Conservation (phyloP, 2,888 invertebrate genomes). For the Apoda limacodes region DNA sequence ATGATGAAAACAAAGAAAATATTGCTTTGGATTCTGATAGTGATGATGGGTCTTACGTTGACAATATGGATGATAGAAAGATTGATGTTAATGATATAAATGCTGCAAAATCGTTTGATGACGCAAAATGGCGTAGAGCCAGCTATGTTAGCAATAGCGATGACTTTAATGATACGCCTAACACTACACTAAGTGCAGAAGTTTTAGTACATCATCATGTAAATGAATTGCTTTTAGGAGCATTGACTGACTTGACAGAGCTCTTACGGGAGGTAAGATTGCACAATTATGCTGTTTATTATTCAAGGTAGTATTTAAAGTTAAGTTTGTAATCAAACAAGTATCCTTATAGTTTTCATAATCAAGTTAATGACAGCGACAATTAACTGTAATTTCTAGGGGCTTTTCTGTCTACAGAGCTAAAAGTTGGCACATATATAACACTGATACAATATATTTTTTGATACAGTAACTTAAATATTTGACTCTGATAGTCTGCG, state of each 20-base stretch:
- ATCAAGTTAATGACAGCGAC: too few species aligned
- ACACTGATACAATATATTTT: too few species aligned
- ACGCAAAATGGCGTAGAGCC: conserved; percentile 40
- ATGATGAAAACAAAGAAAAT: conserved; percentile 67
- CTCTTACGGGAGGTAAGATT: conserved; percentile 62
- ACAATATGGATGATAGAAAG: conserved; percentile 22
- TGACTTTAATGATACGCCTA: conserved; percentile 35
- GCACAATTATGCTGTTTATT: not conserved
- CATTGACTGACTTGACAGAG: conserved; percentile 61
- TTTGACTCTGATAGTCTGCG: too few species aligned
- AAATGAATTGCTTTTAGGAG: conserved; percentile 49
- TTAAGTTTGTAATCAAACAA: too few species aligned
- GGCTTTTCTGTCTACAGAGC: too few species aligned
- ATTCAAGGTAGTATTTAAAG: too few species aligned
- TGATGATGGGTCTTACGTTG: conserved; percentile 51
- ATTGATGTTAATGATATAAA: too few species aligned
- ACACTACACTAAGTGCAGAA: conserved; percentile 31
- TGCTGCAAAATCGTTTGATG: too few species aligned
- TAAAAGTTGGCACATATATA: too few species aligned
- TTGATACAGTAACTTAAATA: too few species aligned
- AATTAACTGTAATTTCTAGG: too few species aligned
- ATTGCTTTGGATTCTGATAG: conserved; percentile 48
- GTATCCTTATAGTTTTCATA: too few species aligned
- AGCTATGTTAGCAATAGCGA: conserved; percentile 38
- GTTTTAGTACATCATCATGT: conserved; percentile 26